phyloP scores from a whole-genome alignment of 1,140 invertebrate genomes.

The Delia radicum region DNA sequence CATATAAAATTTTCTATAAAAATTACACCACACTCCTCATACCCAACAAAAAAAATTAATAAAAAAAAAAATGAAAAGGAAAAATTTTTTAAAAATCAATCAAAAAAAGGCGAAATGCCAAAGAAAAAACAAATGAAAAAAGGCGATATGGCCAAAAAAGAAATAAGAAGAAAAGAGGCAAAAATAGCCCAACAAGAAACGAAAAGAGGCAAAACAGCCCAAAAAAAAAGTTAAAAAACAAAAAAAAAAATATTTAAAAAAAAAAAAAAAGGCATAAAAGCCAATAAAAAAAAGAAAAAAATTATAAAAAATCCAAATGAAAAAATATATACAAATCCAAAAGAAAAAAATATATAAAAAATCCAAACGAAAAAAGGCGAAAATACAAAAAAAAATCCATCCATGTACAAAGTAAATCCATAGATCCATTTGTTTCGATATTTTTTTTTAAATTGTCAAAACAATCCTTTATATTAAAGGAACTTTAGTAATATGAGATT shows the following conservation, averaged over 20 bases:
- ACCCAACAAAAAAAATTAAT: not conserved
- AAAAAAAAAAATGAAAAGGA: slow-evolving; percentile 9
- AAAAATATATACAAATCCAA: slow-evolving; percentile 16
- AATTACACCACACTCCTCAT: not conserved
- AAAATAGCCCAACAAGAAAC: slow-evolving; percentile 24
- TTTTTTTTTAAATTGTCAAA: not conserved
- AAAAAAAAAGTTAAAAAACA: slow-evolving; percentile 32
- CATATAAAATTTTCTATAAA: not conserved
- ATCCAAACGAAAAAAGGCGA: not conserved
- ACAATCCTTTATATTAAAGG: not conserved
- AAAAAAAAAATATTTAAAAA: slow-evolving; percentile 26
- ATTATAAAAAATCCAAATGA: slow-evolving; percentile 35
- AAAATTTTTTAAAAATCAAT: not conserved
- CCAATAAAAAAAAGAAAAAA: slow-evolving; percentile 30
- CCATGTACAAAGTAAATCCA: no score
- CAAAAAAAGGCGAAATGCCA: not conserved
- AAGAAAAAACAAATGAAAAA: slow-evolving; percentile 34
- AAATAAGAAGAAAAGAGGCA: not conserved
- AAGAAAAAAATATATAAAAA: not conserved
- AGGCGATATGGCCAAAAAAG: slow-evolving; percentile 4
- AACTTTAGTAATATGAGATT: not conserved
- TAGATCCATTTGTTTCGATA: not conserved
- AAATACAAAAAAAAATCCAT: slow-evolving; percentile 11
- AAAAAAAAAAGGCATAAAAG: slow-evolving; percentile 26
- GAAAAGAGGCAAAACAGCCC: slow-evolving; percentile 31